These are phyloP conservation scores for Ctenodactylus gundi DNA, from an alignment of 2,113 vertebrate species.

Conservation along the genomic window DNA sequence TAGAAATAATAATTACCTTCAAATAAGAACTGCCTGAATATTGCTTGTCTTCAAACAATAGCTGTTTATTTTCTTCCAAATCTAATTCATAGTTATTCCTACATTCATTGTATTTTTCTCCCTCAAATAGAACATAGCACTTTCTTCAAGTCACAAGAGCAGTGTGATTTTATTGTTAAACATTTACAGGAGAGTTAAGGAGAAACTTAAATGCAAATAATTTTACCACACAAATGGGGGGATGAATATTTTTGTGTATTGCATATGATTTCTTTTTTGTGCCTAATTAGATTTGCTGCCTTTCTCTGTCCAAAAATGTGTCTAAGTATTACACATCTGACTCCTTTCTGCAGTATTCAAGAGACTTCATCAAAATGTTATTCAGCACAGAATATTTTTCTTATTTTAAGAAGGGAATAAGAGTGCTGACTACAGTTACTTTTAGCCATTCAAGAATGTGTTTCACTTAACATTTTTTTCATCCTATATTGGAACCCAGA, in stretches of 20 bases:
- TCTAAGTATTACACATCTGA: accelerated
- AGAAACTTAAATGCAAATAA: neutral
- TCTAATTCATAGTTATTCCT: accelerated
- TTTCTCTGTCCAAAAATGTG: too few relatives aligned
- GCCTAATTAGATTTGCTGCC: neutral
- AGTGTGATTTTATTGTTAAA: neutral
- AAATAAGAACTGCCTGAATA: neutral
- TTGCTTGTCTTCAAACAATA: neutral
- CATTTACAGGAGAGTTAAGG: neutral
- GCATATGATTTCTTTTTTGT: neutral
- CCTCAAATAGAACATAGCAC: neutral
- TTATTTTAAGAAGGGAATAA: neutral
- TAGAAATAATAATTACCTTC: neutral
- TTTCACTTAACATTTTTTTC: neutral
- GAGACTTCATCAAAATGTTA: neutral
- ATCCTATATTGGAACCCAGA: neutral
- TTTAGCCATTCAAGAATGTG: too few relatives aligned
- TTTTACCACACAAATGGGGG: neutral
- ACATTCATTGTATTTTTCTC: neutral
- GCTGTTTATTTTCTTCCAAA: neutral
- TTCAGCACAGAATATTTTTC: neutral
- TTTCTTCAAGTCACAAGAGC: neutral
- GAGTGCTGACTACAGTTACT: too few relatives aligned
- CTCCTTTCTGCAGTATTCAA: accelerated
- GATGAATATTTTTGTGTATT: neutral